Conservation (phyloP, 2,888 invertebrate genomes). For the Aleiodes leptofemur region DNA sequence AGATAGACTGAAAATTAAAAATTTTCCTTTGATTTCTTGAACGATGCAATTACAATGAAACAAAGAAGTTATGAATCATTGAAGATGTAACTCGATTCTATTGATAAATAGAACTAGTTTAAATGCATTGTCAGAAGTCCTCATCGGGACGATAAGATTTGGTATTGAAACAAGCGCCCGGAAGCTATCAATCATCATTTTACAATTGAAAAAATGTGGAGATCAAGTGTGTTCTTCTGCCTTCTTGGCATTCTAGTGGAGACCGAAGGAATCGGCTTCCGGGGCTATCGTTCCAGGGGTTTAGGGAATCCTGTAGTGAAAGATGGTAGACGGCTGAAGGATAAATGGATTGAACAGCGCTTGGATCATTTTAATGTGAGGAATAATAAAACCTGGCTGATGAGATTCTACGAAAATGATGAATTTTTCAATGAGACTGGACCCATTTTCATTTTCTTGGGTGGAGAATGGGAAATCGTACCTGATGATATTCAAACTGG, state of each 20-base stretch:
- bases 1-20: too few relatives aligned
- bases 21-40: too few relatives aligned
- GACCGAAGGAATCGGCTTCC: conserved; percentile 60
- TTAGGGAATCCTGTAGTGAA: background rate
- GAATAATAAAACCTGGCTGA: conserved; percentile 77
- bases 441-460: conserved; percentile 82
- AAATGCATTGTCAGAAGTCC: too few relatives aligned
- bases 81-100: too few relatives aligned
- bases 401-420: conserved; percentile 74
- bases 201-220: background rate
- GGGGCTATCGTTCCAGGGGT: too few relatives aligned
- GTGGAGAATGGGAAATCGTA: conserved; percentile 85
- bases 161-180: background rate
- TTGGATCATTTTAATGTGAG: conserved; percentile 79
- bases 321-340: conserved; percentile 42
- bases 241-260: conserved; percentile 43
- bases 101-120: too few relatives aligned
- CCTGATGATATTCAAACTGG: conserved; percentile 79
- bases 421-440: conserved; percentile 65
- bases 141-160: too few relatives aligned
- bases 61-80: too few relatives aligned
- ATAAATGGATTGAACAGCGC: conserved; percentile 77
- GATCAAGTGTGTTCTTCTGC: conserved; percentile 22
- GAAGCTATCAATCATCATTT: background rate
- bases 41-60: too few relatives aligned